Conservation (phyloP, 2,113 vertebrate species). For the Strix aluco region DNA sequence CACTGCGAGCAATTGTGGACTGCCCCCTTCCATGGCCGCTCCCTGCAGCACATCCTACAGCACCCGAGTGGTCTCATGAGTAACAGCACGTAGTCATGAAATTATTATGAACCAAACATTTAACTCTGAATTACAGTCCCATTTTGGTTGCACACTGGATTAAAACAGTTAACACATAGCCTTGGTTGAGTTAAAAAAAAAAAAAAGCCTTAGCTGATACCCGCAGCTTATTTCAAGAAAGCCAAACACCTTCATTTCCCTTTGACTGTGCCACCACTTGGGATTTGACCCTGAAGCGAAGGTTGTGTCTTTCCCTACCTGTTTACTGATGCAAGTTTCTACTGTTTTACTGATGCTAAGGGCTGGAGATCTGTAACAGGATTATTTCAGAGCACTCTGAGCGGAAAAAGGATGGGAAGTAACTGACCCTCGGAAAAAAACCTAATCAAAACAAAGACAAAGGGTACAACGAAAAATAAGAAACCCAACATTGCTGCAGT, state of each 20-base stretch:
- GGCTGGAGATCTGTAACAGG: conserved; percentile 9
- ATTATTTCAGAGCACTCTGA: conserved; percentile 14
- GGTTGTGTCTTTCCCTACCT: background rate
- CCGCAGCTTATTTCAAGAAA: background rate
- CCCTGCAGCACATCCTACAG: background rate
- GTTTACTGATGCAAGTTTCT: conserved; percentile 14
- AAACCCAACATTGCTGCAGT: background rate
- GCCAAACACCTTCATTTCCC: background rate
- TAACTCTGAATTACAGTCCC: background rate
- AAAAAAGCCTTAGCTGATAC: background rate
- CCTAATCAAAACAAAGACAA: conserved; percentile 46
- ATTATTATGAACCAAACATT: background rate
- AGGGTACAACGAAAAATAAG: background rate
- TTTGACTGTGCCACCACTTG: background rate
- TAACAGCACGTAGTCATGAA: background rate
- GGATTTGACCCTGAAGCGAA: conserved; percentile 9
- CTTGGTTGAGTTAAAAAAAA: background rate
- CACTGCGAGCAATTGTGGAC: accelerated
- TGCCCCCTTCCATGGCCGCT: background rate
- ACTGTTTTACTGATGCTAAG: background rate
- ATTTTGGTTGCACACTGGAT: background rate
- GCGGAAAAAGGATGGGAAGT: background rate
- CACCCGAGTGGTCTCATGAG: background rate
- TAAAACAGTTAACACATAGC: background rate
- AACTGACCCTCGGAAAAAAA: background rate